Conservation (phyloP, 2,888 invertebrate genomes). For the Noctua comes region DNA sequence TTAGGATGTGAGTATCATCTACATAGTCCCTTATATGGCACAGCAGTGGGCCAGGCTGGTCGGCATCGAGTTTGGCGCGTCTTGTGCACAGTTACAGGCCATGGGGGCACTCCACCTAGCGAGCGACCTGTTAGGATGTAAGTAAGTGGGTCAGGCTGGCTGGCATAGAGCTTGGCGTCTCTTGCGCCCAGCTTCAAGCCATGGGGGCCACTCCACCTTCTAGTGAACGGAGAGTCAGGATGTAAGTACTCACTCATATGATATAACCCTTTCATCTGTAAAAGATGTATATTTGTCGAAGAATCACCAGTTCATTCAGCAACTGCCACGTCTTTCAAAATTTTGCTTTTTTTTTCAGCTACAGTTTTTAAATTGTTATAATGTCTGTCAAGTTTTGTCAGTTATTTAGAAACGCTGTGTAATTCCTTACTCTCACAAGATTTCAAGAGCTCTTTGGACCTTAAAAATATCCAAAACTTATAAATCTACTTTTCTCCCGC, state of each 20-base stretch:
- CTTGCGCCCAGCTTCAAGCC: conserved; percentile 92
- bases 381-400: too few relatives aligned
- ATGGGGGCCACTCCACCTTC: conserved; percentile 90
- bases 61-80: conserved; percentile 93
- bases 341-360: too few relatives aligned
- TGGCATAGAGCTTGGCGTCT: conserved; percentile 81
- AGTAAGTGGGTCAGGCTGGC: conserved; percentile 60
- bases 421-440: too few relatives aligned
- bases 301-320: too few relatives aligned
- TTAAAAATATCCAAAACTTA: not conserved
- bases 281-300: too few relatives aligned
- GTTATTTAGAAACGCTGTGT: too few relatives aligned
- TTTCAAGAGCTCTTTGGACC: too few relatives aligned
- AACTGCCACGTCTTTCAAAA: too few relatives aligned
- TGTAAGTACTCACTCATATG: conserved; percentile 83
- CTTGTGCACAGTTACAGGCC: conserved; percentile 92
- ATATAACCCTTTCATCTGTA: not conserved
- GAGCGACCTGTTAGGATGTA: conserved; percentile 90
- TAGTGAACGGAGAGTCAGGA: conserved; percentile 87
- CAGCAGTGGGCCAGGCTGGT: conserved; percentile 92
- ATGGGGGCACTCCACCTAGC: conserved; percentile 89
- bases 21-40: conserved; percentile 94
- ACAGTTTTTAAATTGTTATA: too few relatives aligned
- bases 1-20: conserved; percentile 89
- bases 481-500: conserved; percentile 47